phyloP scores from a whole-genome alignment of 2,113 vertebrate genomes.

The Bucco capensis region DNA sequence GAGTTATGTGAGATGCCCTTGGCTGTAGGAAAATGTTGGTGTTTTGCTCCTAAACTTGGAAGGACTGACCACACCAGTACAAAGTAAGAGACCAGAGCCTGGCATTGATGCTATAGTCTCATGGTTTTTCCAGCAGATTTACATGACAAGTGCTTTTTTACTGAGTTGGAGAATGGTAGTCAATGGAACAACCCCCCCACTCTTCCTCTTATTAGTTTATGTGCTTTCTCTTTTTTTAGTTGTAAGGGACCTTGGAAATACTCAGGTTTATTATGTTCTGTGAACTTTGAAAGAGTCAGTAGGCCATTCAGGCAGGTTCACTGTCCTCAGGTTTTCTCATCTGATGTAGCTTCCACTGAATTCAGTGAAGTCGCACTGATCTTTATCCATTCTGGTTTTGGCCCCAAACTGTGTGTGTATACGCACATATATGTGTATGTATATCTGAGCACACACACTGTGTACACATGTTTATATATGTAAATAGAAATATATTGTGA shows the following conservation, averaged over 20 bases:
- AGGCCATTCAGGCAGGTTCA: background rate
- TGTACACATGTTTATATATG: rapidly evolving
- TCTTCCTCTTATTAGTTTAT: background rate
- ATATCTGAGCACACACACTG: rapidly evolving
- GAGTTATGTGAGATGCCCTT: background rate
- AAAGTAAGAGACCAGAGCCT: background rate
- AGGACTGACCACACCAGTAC: background rate
- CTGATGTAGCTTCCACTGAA: background rate
- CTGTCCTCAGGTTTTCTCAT: background rate
- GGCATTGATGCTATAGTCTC: background rate
- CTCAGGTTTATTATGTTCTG: background rate
- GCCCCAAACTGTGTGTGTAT: background rate
- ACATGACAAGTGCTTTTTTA: background rate
- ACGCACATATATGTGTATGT: background rate
- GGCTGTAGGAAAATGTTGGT: background rate
- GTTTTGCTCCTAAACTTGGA: background rate
- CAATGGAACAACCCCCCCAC: background rate
- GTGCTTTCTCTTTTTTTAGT: background rate
- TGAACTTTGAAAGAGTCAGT: background rate
- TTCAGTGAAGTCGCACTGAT: background rate
- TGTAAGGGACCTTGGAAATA: background rate
- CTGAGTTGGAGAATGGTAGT: background rate
- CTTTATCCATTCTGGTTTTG: background rate
- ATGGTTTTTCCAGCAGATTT: background rate
- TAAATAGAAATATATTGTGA: background rate